These are phyloP conservation scores for cat (Felis catus) DNA, from an alignment of 2,113 vertebrate genomes.

Conservation along the genomic window F.catus_Fca126_mat1.0 CM031415.1:32341001-32341500, in stretches of 20 bases:
- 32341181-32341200: neutral
- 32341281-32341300: neutral
- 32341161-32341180: neutral
- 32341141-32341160: too few relatives aligned
- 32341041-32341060: neutral
- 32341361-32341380: neutral
- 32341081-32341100: neutral
- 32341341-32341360: neutral
- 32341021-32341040: neutral
- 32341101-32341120: neutral
- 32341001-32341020: neutral
- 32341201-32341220: neutral
- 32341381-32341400: neutral
- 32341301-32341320: neutral
- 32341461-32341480: neutral
- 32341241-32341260: neutral
- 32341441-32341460: neutral
- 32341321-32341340: neutral
- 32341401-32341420: neutral
- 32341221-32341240: neutral
- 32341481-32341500: neutral
- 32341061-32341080: neutral
- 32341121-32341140: too few relatives aligned
- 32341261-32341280: neutral
- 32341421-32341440: neutral